A percentile compares a stretch with the other conserved stretches of the same genome.
phyloP scores from a whole-genome alignment of 2,113 vertebrate genomes.

The Mirza zaza region DNA sequence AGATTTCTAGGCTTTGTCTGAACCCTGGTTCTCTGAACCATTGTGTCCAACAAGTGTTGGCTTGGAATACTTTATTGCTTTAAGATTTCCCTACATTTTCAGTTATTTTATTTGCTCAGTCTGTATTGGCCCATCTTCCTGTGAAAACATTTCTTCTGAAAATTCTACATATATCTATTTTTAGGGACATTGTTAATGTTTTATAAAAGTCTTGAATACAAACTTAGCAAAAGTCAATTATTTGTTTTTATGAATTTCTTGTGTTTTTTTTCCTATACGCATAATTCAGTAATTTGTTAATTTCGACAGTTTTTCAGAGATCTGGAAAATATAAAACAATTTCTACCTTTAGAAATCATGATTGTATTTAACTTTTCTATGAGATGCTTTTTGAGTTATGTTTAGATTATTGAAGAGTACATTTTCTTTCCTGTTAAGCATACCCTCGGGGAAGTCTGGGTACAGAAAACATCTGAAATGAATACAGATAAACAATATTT shows the following conservation, averaged over 20 bases:
- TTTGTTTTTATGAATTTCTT: constrained; percentile 12
- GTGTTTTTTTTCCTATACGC: neutral
- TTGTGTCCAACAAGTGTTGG: neutral
- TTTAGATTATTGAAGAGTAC: constrained; percentile 42
- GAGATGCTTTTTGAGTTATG: neutral
- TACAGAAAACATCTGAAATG: constrained; percentile 97
- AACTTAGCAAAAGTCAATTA: neutral
- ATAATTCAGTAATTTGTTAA: constrained; percentile 33
- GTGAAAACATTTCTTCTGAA: neutral
- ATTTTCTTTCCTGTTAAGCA: constrained; percentile 87
- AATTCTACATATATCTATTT: neutral
- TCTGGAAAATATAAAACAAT: neutral
- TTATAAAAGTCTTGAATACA: constrained; percentile 41
- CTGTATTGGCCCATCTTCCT: neutral
- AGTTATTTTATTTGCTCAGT: neutral
- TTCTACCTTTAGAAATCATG: neutral
- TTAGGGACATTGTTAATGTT: constrained; percentile 20
- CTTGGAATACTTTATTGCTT: constrained; percentile 29
- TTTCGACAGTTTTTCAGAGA: constrained; percentile 47
- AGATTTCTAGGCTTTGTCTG: neutral
- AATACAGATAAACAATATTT: constrained; percentile 94
- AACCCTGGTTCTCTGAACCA: neutral
- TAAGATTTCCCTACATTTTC: neutral
- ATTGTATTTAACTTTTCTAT: constrained; percentile 31
- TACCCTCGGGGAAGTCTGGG: constrained; percentile 95